A percentile compares a stretch with the other conserved stretches of the same genome.
Conservation (phyloP, 64 coral and sea anemone species). For the Montipora efflorescens region DNA sequence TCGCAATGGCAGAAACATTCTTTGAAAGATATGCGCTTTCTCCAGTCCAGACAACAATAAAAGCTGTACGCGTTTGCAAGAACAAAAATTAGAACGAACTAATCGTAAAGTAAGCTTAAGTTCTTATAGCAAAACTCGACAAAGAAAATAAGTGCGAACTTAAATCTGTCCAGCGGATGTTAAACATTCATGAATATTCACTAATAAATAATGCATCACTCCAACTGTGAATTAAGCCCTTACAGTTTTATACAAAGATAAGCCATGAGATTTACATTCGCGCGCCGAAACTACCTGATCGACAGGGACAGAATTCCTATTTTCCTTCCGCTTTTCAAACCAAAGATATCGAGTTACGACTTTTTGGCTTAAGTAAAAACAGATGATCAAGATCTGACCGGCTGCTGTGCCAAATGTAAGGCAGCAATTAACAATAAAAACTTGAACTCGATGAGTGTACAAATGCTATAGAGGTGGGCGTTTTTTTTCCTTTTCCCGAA, state of each 20-base stretch:
- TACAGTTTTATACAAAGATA: conserved; percentile 15
- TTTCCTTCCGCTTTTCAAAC: background rate
- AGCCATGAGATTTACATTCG: background rate
- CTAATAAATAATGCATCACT: conserved; percentile 43
- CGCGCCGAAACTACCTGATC: background rate
- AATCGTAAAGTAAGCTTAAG: too few species aligned
- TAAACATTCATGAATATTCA: background rate
- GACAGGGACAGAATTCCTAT: background rate
- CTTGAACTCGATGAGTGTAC: background rate
- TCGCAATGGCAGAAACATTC: too few species aligned
- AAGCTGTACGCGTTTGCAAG: too few species aligned
- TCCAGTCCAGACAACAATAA: too few species aligned
- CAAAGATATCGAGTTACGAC: background rate
- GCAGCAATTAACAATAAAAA: background rate
- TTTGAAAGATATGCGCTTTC: too few species aligned
- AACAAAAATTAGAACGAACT: too few species aligned
- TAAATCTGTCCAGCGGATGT: background rate
- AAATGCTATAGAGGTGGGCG: background rate
- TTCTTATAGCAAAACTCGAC: background rate
- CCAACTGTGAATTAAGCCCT: conserved; percentile 1
- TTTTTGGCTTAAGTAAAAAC: background rate
- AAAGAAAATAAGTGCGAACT: background rate
- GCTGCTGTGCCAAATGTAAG: background rate
- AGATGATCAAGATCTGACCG: background rate
- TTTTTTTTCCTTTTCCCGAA: background rate